phyloP scores from a whole-genome alignment of 2,113 vertebrate species.

The Barbus barbus region DNA sequence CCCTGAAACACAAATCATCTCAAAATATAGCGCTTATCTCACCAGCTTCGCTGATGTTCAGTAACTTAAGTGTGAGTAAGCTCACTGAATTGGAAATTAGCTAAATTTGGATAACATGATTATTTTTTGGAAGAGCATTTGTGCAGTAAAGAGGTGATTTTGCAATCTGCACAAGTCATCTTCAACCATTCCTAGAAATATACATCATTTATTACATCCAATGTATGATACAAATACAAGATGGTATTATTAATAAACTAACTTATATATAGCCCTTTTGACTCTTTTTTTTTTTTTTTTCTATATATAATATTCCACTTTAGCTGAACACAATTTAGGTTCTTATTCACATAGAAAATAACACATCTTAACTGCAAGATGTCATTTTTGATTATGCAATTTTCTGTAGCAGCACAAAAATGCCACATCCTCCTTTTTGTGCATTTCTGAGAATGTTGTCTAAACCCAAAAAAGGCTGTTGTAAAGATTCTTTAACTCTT shows the following conservation, averaged over 20 bases:
- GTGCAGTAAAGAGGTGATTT: background rate
- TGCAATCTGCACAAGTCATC: background rate
- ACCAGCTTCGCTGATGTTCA: background rate
- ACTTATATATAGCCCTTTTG: background rate
- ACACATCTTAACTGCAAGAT: too few relatives aligned
- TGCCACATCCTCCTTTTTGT: background rate
- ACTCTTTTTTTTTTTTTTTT: background rate
- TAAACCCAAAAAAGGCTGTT: background rate
- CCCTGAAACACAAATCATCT: background rate
- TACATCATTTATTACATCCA: background rate
- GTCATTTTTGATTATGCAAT: too few relatives aligned
- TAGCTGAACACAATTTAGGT: background rate
- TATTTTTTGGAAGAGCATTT: background rate
- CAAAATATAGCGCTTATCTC: background rate
- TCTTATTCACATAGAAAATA: background rate
- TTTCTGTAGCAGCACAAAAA: background rate
- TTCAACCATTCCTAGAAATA: background rate
- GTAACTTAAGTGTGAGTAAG: background rate
- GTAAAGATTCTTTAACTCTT: background rate
- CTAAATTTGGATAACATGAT: background rate
- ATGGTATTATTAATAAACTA: too few relatives aligned
- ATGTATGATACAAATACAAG: too few relatives aligned
- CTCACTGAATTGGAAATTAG: background rate
- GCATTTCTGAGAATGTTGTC: background rate
- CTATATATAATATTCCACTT: background rate